Conservation (phyloP, 2,888 invertebrate genomes). For the Callosobruchus maculatus region DNA sequence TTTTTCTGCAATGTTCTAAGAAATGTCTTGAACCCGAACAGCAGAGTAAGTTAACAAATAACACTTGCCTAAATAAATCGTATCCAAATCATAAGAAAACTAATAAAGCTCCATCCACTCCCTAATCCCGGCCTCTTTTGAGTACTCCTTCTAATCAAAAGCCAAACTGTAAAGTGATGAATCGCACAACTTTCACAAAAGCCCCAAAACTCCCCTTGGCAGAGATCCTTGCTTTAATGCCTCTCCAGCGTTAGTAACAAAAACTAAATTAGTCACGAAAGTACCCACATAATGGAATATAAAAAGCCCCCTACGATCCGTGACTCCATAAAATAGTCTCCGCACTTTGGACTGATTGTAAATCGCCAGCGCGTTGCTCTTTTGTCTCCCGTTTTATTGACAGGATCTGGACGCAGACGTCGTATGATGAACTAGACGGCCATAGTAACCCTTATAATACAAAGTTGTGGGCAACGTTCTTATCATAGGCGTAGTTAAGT, state of each 20-base stretch:
- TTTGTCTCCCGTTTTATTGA: background rate
- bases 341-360: background rate
- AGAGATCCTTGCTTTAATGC: background rate
- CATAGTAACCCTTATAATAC: too few species aligned
- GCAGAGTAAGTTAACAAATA: too few species aligned
- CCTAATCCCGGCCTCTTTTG: background rate
- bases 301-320: constrained; percentile 3
- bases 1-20: too few species aligned
- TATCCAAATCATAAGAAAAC: background rate
- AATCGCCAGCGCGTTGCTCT: background rate
- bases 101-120: background rate
- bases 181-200: background rate
- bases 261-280: constrained; percentile 2
- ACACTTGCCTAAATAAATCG: too few species aligned
- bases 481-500: too few species aligned
- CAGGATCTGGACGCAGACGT: background rate
- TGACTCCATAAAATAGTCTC: background rate
- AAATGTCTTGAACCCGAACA: too few species aligned
- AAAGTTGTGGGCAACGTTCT: too few species aligned
- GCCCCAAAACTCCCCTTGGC: background rate
- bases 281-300: constrained; percentile 3
- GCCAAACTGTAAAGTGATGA: background rate
- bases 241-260: background rate
- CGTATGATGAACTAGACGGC: background rate
- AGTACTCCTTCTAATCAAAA: background rate